Evolutionary conservation across 2,888 invertebrate genomes (phyloP).

Genomic region (Andrena minutula): DNA sequence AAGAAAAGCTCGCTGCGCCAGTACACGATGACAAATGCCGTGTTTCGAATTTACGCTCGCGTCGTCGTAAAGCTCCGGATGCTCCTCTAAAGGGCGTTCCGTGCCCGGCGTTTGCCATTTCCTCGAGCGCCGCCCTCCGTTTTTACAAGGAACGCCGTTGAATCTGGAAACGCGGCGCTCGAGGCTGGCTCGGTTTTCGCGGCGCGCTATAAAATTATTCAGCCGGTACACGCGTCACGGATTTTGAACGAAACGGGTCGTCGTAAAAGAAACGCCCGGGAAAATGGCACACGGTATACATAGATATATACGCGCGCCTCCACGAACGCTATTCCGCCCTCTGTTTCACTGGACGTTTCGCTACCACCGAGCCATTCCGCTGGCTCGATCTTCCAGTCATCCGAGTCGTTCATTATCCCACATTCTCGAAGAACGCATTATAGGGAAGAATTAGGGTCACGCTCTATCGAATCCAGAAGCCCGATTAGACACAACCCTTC

Average conservation of each 20-base stretch:
- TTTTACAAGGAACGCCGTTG: constrained; percentile 46
- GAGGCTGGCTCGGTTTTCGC: constrained; percentile 37
- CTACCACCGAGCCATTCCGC: neutral
- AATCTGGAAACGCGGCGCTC: constrained; percentile 47
- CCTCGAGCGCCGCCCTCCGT: constrained; percentile 33
- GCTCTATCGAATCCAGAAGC: constrained; percentile 7
- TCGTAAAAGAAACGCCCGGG: constrained; percentile 49
- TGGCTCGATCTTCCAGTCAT: neutral
- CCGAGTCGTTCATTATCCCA: constrained; percentile 1
- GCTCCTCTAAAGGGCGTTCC: constrained; percentile 22
- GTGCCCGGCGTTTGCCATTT: constrained; percentile 20
- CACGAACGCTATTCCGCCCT: neutral
- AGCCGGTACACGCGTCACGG: constrained; percentile 52
- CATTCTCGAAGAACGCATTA: neutral
- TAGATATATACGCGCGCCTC: neutral
- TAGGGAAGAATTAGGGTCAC: constrained; percentile 3
- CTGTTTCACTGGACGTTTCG: neutral
- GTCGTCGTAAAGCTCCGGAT: constrained; percentile 41
- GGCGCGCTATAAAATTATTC: constrained; percentile 64
- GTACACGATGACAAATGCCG: constrained; percentile 17
- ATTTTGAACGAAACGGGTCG: constrained; percentile 48
- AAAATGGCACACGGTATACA: constrained; percentile 33
- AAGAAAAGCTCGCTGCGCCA: neutral
- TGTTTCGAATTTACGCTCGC: constrained; percentile 47
- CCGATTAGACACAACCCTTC: constrained; percentile 11